Conservation (phyloP, 2,888 invertebrate species). For the Caenorhabditis macrosperma region DNA sequence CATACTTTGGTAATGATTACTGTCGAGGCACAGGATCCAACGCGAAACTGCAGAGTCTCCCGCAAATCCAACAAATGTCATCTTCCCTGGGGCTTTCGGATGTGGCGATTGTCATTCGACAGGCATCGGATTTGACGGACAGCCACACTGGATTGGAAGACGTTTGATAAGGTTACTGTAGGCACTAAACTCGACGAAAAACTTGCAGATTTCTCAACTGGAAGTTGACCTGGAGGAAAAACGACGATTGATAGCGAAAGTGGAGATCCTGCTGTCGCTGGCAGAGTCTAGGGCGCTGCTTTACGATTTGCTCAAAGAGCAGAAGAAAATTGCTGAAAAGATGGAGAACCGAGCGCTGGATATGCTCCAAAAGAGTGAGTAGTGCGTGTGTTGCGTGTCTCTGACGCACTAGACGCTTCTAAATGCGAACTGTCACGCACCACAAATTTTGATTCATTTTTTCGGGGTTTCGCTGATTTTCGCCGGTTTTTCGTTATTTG, state of each 20-base stretch:
- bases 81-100: slow-evolving; percentile 33
- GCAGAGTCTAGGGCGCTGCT: slow-evolving; percentile 37
- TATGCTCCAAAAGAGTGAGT: slow-evolving; percentile 30
- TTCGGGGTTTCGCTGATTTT: too few species aligned
- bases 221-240: slow-evolving; percentile 42
- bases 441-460: too few species aligned
- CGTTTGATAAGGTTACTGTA: background rate
- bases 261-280: slow-evolving; percentile 46
- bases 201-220: slow-evolving; percentile 31
- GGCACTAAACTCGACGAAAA: background rate
- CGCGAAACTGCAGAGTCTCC: slow-evolving; percentile 30
- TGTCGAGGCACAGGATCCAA: background rate
- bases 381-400: background rate
- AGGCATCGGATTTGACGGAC: slow-evolving; percentile 35
- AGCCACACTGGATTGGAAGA: background rate
- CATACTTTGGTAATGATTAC: slow-evolving; percentile 39
- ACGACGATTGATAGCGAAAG: slow-evolving; percentile 44
- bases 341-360: slow-evolving; percentile 50
- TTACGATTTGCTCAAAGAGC: slow-evolving; percentile 46
- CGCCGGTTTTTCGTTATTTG: too few species aligned
- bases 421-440: too few species aligned
- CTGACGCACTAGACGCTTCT: too few species aligned
- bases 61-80: slow-evolving; percentile 51
- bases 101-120: slow-evolving; percentile 13
- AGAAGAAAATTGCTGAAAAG: slow-evolving; percentile 41